Percentiles rank a stretch among this genome's conserved stretches.
These are phyloP conservation scores for Cylloceria caligata DNA, from an alignment of 2,888 invertebrate genomes.

Conservation along the genomic window DNA sequence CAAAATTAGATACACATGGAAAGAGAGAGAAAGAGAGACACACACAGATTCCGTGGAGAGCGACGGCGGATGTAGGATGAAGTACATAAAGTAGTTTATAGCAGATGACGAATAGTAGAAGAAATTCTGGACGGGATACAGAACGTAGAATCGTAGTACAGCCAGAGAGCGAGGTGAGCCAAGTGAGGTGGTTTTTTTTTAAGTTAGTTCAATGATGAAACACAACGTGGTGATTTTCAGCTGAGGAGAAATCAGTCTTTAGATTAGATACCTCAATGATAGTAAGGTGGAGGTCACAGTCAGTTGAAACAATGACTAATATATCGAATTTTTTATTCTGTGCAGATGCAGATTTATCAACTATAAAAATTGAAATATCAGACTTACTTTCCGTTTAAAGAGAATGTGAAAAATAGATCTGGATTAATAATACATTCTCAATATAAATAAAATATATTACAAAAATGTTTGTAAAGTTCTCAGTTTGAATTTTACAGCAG, in stretches of 20 bases:
- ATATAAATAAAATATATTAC: too few species aligned
- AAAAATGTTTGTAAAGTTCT: too few species aligned
- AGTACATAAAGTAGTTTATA: conserved; percentile 46
- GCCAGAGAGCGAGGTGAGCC: conserved; percentile 53
- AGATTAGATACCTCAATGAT: conserved; percentile 66
- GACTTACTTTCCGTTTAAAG: too few species aligned
- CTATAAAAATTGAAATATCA: too few species aligned
- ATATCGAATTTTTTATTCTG: not conserved
- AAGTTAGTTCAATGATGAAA: conserved; percentile 71
- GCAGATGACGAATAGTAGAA: conserved; percentile 59
- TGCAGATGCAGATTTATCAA: not conserved
- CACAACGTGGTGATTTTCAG: conserved; percentile 64
- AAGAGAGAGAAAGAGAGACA: conserved; percentile 14
- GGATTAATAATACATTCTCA: too few species aligned
- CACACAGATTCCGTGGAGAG: conserved; percentile 38
- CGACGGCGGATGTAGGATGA: conserved; percentile 45
- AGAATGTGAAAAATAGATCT: too few species aligned
- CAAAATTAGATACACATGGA: conserved; percentile 47
- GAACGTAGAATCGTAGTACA: conserved; percentile 59
- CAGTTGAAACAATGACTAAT: conserved; percentile 3
- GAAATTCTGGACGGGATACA: conserved; percentile 52
- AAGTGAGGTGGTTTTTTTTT: conserved; percentile 47
- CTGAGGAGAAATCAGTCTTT: conserved; percentile 69
- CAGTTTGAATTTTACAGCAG: too few species aligned
- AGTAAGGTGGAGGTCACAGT: conserved; percentile 66